phyloP scores from a whole-genome alignment of 2,113 vertebrate genomes.

The Thamnophis sirtalis region DNA sequence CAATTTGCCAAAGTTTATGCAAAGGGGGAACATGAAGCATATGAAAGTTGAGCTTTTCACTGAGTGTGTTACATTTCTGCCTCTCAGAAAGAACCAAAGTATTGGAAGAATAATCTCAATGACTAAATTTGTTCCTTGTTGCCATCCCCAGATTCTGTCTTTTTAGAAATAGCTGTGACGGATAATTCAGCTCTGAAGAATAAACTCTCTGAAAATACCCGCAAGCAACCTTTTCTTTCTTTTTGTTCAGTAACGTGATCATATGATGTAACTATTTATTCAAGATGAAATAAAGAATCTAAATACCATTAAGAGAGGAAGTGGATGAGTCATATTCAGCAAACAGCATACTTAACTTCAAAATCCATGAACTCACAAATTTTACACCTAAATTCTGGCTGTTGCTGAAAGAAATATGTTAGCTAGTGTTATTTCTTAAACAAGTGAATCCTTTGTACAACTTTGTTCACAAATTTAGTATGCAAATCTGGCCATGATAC shows the following conservation, averaged over 20 bases:
- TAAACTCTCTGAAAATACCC: not conserved
- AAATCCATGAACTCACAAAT: not conserved
- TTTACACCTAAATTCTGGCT: not conserved
- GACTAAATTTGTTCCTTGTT: not conserved
- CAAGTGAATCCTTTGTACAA: not conserved
- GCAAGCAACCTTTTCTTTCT: not conserved
- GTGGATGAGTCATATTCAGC: not conserved
- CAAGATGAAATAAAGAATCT: not conserved
- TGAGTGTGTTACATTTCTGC: not conserved
- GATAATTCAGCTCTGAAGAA: not conserved
- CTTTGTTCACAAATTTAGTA: not conserved
- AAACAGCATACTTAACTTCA: not conserved
- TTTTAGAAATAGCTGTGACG: not conserved
- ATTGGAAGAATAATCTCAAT: not conserved
- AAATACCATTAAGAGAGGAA: not conserved
- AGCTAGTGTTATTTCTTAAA: not conserved
- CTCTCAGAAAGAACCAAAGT: not conserved
- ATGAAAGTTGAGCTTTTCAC: not conserved
- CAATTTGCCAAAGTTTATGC: not conserved
- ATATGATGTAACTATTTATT: not conserved
- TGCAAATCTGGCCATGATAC: not conserved
- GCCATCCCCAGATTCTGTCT: not conserved
- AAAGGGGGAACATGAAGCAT: not conserved
- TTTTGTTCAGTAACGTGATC: not conserved
- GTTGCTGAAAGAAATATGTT: not conserved